Evolutionary conservation across 2,113 vertebrate species (phyloP), one percentile per base, ranked within the genome.

Genomic region (Actenoides hombroni): DNA sequence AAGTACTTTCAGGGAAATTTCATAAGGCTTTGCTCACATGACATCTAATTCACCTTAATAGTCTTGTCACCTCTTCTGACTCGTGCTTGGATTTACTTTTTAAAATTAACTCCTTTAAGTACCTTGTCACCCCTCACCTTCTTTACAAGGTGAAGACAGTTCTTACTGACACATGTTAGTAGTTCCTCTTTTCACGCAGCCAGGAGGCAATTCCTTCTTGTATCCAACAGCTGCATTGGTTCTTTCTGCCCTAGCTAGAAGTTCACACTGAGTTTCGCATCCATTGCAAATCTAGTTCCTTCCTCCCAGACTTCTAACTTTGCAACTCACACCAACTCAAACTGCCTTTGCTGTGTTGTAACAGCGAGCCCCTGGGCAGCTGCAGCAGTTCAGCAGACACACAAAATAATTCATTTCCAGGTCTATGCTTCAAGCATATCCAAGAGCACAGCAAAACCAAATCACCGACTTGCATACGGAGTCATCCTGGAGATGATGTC

Each of bases 31-130:
- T 86, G 42, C 9, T 33, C 37, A 70, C n/a, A 68, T 35, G 17
- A 39, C 15, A 86, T 56, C 39, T 61, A 65, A 76, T 91, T 83
- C 82, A 79, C 57, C 48, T 46, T 83, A 90, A 56, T 12, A 74
- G 14, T 70, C 68, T 33, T 71, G 31, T 73, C 53, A 79, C 44
- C 48, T 91, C n/a, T 53, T 91, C 33, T n/a, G 11, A 83, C 70
- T 79, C 53, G 53, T 79, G 44, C 35, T 69, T 79, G 26, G 48
- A 92, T 79, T 64, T 85, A 49, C 46, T 83, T 88, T 80, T 83
- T n/a, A 88, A 92, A 93, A 93, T 83, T 90, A 93, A 85, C 68
- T 93, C 57, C 68, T 85, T 51, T 77, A 78, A 75, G 56, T n/a
- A 53, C 16, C 42, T 69, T 4, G 2, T 46, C 39, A 90, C 15